Base-by-base conservation (phyloP, 2,888 invertebrate species). In the Clivina fossor region DNA sequence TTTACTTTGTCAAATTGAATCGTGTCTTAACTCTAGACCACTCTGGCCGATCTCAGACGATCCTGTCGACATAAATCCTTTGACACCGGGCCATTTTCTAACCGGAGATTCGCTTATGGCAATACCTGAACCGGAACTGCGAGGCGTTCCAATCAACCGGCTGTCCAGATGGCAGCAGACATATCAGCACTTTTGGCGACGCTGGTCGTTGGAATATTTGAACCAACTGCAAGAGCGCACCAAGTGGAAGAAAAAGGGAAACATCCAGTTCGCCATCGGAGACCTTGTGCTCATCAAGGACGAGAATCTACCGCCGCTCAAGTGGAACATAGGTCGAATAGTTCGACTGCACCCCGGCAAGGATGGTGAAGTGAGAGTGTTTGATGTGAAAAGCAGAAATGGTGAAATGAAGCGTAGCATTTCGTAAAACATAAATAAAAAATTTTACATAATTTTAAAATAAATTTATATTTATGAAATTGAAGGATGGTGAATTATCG, bases 1-100 rank as follows among this genome's bases (percentile, higher is more conserved):
- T 1, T 13, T 65, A 3, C n/a, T n/a, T n/a, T n/a, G n/a, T n/a
- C n/a, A n/a, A n/a, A n/a, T n/a, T n/a, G n/a, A n/a, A n/a, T n/a
- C n/a, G n/a, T 65, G 1, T 30, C 46, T 66, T 13, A 68, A 68
- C 48, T 67, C 64, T 1, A 46, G 66, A 11, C 67, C 67, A 2
- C 44, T 69, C 2, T 57, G 46, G 8, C 57, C 64, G 2, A 3
- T 64, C 2, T 62, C 61, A 7, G 47, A 47, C 33, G 64, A 65
- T 49, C 65, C 65, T 4, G 58, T 35, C 24, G 62, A 64, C 37
- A 26, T 58, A 13, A 16, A 37, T 16, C 13, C 3, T 15, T 11
- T 37, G 13, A 37, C 37, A 3, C 54, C 64, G 13, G 53, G 46
- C 8, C 65, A 65, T 40, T 65, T 66, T 32, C 44, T 65, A 2